Percentiles rank a stretch among this genome's conserved stretches.
Conservation (phyloP, 2,113 vertebrate genomes). For the Cichladusa arquata region DNA sequence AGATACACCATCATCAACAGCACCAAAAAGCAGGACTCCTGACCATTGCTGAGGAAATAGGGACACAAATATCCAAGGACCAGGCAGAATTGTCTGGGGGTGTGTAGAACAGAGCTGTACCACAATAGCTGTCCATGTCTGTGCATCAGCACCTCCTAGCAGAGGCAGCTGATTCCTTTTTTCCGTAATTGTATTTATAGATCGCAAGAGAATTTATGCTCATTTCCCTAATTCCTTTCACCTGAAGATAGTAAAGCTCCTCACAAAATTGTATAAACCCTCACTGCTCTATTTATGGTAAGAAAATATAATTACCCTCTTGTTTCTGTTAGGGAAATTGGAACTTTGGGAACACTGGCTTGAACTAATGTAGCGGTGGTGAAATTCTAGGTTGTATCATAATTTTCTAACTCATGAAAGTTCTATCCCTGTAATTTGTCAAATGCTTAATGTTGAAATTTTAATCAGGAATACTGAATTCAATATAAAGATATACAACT, state of each 20-base stretch:
- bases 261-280: neutral
- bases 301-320: neutral
- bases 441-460: neutral
- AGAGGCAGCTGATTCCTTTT: neutral
- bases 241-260: neutral
- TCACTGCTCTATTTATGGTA: neutral
- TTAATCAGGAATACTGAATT: neutral
- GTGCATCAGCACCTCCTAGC: fast-evolving
- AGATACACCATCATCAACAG: neutral
- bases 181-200: neutral
- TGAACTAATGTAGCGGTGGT: neutral
- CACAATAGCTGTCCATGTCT: neutral
- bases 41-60: neutral
- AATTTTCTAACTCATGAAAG: neutral
- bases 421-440: neutral
- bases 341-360: neutral
- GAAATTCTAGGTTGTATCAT: neutral
- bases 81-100: neutral
- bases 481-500: neutral
- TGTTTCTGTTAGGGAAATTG: neutral
- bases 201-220: neutral
- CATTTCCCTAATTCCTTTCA: neutral
- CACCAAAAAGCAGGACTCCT: neutral
- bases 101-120: neutral
- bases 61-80: neutral